Conservation (phyloP, 2,888 invertebrate genomes). For the Idaea dimidiata region DNA sequence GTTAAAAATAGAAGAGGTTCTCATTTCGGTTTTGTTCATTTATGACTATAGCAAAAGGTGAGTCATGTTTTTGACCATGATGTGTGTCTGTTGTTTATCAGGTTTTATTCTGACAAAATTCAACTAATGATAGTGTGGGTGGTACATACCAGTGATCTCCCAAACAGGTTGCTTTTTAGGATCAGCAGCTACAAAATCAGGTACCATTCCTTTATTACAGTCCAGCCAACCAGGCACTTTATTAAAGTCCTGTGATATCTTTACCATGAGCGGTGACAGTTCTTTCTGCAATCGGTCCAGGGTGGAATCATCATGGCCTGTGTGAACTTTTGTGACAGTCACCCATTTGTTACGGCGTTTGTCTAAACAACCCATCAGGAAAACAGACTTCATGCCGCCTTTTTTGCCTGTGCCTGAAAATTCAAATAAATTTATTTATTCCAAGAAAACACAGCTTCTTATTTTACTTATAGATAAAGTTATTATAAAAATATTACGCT, state of each 20-base stretch:
- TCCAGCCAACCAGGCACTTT: constrained; percentile 90
- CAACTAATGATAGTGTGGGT: neutral
- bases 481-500: too few relatives aligned
- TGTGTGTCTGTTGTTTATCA: too few relatives aligned
- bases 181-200: constrained; percentile 92
- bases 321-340: constrained; percentile 95
- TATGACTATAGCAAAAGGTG: too few relatives aligned
- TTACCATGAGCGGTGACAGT: constrained; percentile 83
- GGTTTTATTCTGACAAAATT: neutral
- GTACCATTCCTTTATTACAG: constrained; percentile 91
- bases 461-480: too few relatives aligned
- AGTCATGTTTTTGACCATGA: too few relatives aligned
- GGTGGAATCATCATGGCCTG: constrained; percentile 93
- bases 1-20: too few relatives aligned
- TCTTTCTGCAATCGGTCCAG: constrained; percentile 87
- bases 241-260: constrained; percentile 87
- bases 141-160: constrained; percentile 90
- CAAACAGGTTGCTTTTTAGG: constrained; percentile 94
- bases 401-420: constrained; percentile 87
- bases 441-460: too few relatives aligned
- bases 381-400: constrained; percentile 95
- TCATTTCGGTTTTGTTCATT: too few relatives aligned
- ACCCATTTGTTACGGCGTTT: constrained; percentile 84
- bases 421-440: neutral
- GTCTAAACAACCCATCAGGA: constrained; percentile 95